Evolutionary conservation across 2,888 invertebrate genomes (phyloP), one percentile per base, ranked within the genome.

Genomic region (Pyrrhosoma nymphula): DNA sequence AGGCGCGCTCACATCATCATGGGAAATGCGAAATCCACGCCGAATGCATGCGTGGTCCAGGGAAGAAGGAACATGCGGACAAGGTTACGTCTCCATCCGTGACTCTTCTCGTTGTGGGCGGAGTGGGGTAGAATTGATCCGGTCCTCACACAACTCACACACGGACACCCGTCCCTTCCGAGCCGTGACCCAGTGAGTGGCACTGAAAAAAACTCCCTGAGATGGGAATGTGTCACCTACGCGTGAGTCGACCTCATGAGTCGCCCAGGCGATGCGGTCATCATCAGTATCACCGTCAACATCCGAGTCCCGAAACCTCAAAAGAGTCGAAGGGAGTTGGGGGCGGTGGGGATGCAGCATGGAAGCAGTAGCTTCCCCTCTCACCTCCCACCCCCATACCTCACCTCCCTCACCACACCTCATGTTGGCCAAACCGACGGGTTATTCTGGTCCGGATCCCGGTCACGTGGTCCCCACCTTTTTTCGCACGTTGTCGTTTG

Each of bases 381-480:
- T 26, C 6, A 26, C 69, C 69, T 14, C 69, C 0, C n/a, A 6
- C 69, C n/a, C 26, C n/a, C 16, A n/a, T n/a, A 12, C 69, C 26
- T 69, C n/a, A n/a, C n/a, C n/a, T n/a, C n/a, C n/a, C n/a, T 6
- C n/a, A n/a, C n/a, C 69, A 26, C n/a, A 26, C n/a, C 69, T 23
- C 26, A 26, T 10, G 8, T 26, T n/a, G 69, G 69, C 69, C 69
- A 8, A 35, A 30, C 35, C 30, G 82, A 82, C 82, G 82, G 35
- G 82, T 82, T 82, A 82, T 82, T 82, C 82, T 82, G 35, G 82
- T 82, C 82, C 82, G 82, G 82, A 69, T 69, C 69, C 69, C 69
- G 69, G 69, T 69, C 69, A 82, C 82, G 82, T 82, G 82, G 82
- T 82, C 30, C 4, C 69, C 69, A 1, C 69, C 12, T 69, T 69